These are phyloP conservation scores for Drosophila affinis DNA, from an alignment of 2,888 invertebrate genomes.

Conservation along the genomic window DNA sequence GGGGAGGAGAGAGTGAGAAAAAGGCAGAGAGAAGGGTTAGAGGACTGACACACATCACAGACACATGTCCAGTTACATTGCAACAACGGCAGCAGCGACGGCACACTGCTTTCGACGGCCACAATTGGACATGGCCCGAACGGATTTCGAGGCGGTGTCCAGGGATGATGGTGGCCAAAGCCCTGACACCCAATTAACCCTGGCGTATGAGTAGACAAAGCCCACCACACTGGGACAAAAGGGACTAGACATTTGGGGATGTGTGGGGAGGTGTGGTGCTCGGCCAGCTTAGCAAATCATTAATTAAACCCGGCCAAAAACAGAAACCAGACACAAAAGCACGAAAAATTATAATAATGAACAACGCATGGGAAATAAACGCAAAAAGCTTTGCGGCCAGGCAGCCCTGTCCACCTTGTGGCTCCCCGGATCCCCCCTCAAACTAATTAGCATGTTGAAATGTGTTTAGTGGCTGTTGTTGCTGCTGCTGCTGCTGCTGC, in stretches of 20 bases:
- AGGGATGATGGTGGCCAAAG: conserved; percentile 44
- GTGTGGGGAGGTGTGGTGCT: conserved; percentile 2
- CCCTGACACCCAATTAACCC: conserved; percentile 69
- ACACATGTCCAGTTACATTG: conserved; percentile 42
- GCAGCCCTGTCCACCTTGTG: background rate
- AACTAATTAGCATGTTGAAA: conserved; percentile 68
- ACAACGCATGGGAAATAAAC: conserved; percentile 66
- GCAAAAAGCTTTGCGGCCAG: conserved; percentile 50
- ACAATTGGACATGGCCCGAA: conserved; percentile 36
- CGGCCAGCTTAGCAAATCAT: conserved; percentile 68
- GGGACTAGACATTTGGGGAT: background rate
- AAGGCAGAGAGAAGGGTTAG: too few species aligned
- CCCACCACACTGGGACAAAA: conserved; percentile 1
- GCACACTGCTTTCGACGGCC: conserved; percentile 41
- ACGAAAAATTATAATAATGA: conserved; percentile 65
- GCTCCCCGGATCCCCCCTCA: conserved; percentile 1
- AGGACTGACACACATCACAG: background rate
- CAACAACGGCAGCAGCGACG: conserved; percentile 23
- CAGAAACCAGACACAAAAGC: conserved; percentile 21
- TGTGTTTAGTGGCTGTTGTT: conserved; percentile 29
- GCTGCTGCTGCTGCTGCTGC: background rate
- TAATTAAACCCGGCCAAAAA: conserved; percentile 60
- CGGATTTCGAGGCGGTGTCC: conserved; percentile 7
- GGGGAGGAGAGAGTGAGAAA: too few species aligned
- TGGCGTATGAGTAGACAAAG: background rate